Conservation (phyloP, 2,888 invertebrate species). For the Harpagoxenus sublaevis region DNA sequence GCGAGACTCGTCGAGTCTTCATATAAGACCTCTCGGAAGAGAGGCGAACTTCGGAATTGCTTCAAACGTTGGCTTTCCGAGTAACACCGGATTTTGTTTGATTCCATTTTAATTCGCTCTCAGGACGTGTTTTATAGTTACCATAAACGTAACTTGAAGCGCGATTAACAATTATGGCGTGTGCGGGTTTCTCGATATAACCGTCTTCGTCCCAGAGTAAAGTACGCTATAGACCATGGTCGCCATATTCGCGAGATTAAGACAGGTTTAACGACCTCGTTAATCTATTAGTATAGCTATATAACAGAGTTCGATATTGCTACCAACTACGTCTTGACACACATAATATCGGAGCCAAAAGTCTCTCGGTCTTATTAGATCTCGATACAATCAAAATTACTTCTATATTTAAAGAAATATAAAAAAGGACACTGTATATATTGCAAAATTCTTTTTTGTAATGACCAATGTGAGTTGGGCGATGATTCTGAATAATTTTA, state of each 20-base stretch:
- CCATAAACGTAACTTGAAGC: conserved; percentile 67
- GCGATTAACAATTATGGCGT: conserved; percentile 69
- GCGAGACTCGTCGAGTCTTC: not conserved
- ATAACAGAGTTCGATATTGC: conserved; percentile 37
- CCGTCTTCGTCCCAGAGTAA: conserved; percentile 18
- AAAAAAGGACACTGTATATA: not conserved
- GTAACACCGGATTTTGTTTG: conserved; percentile 27
- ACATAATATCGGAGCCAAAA: not conserved
- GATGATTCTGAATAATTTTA: conserved; percentile 35
- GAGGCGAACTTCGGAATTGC: not conserved
- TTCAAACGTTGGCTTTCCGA: not conserved
- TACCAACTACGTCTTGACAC: not conserved
- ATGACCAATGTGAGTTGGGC: not conserved
- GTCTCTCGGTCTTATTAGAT: not conserved
- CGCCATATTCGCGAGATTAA: conserved; percentile 69
- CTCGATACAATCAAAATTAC: not conserved
- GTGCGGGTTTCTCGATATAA: conserved; percentile 55
- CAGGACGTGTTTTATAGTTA: conserved; percentile 58
- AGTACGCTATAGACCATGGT: conserved; percentile 34
- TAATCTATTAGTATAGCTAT: conserved; percentile 66
- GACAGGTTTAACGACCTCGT: conserved; percentile 69
- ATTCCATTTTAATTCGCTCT: conserved; percentile 69
- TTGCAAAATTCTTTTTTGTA: not conserved
- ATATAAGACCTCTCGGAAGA: not conserved
- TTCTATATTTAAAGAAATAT: not conserved